These are phyloP conservation scores for Mechanitis mazaeus DNA, from an alignment of 2,888 invertebrate species.

Conservation along the genomic window DNA sequence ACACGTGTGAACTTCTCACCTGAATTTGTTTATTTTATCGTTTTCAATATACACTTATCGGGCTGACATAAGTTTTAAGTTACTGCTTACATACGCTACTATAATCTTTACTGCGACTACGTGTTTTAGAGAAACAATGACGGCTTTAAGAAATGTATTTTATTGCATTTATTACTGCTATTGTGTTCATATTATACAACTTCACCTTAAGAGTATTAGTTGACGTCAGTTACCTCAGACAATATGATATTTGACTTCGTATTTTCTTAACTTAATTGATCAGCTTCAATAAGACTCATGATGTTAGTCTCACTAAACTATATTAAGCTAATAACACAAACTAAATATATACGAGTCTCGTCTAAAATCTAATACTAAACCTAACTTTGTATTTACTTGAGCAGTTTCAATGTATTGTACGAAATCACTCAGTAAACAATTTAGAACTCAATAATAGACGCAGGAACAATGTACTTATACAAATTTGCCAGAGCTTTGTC, in stretches of 20 bases:
- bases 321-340: background rate
- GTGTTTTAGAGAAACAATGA: background rate
- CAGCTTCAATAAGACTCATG: too few relatives aligned
- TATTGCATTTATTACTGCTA: background rate
- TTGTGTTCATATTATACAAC: background rate
- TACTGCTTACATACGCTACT: conserved; percentile 4
- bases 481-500: conserved; percentile 27
- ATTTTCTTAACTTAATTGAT: too few relatives aligned
- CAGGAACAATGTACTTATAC: conserved; percentile 20
- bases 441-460: conserved; percentile 14
- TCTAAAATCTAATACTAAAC: conserved; percentile 1
- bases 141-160: background rate
- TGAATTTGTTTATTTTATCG: conserved; percentile 19
- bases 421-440: conserved; percentile 11
- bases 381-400: background rate
- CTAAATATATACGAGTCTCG: background rate
- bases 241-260: too few relatives aligned
- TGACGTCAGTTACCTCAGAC: too few relatives aligned
- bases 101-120: conserved; percentile 1
- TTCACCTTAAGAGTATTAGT: too few relatives aligned
- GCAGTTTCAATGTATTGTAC: background rate
- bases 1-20: conserved; percentile 19
- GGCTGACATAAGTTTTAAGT: conserved; percentile 10
- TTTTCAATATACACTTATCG: conserved; percentile 14
- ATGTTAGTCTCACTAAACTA: too few relatives aligned